Percentiles rank a stretch among this genome's conserved stretches.
Conservation (phyloP, 2,888 invertebrate species). For the Athetis lepigone region DNA sequence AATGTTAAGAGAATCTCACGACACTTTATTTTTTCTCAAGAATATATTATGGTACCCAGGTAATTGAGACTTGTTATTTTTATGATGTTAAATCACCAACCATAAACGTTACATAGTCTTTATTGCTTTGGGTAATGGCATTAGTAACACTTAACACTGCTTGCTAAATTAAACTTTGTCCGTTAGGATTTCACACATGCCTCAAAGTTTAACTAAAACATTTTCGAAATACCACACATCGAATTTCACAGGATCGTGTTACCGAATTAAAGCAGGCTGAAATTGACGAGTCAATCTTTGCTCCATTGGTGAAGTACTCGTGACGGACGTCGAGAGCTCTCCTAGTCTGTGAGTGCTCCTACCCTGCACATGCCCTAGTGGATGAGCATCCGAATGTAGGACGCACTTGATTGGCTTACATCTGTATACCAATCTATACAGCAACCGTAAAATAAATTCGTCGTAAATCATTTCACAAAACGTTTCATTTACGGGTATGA, state of each 20-base stretch:
- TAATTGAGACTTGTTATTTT: not conserved
- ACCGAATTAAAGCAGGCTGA: conserved; percentile 20
- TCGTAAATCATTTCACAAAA: not conserved
- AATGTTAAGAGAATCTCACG: conserved; percentile 6
- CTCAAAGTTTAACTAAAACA: not conserved
- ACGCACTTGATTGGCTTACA: conserved; percentile 31
- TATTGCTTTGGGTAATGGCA: conserved; percentile 1
- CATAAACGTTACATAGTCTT: not conserved
- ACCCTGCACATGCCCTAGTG: conserved; percentile 38
- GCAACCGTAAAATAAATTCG: not conserved
- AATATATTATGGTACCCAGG: no score
- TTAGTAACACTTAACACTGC: not conserved
- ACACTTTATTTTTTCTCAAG: not conserved
- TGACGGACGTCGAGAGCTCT: conserved; percentile 46
- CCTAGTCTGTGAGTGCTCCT: conserved; percentile 28
- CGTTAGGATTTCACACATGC: not conserved
- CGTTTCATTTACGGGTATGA: not conserved
- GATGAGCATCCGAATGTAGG: conserved; percentile 33
- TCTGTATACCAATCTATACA: not conserved
- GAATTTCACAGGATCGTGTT: conserved; percentile 18
- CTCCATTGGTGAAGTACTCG: conserved; percentile 37
- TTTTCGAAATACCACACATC: conserved; percentile 1
- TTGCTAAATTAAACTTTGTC: not conserved
- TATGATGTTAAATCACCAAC: conserved; percentile 1
- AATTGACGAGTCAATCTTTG: conserved; percentile 32